These are phyloP conservation scores for Bujurquina vittata DNA, from an alignment of 2,113 vertebrate species.

Conservation along the genomic window DNA sequence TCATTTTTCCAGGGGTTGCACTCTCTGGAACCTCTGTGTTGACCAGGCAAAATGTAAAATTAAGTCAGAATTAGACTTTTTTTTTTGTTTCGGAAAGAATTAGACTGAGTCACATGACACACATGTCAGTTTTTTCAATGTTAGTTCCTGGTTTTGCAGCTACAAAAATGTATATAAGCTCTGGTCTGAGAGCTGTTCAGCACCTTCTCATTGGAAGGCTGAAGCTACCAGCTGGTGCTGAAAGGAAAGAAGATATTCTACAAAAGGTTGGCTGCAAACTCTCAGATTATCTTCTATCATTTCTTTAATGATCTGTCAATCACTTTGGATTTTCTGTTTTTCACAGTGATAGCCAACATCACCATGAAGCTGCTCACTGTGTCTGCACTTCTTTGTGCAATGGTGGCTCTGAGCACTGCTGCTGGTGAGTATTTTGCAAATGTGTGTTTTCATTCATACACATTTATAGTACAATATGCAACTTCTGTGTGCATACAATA, in stretches of 20 bases:
- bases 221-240: not conserved
- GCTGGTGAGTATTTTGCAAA: too few species aligned
- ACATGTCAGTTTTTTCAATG: not conserved
- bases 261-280: not conserved
- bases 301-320: too few species aligned
- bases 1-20: not conserved
- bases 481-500: too few species aligned
- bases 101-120: not conserved
- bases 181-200: not conserved
- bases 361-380: not conserved
- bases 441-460: not conserved
- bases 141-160: not conserved
- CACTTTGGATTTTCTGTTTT: not conserved
- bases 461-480: too few species aligned
- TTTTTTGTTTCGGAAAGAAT: not conserved
- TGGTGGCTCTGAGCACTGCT: not conserved
- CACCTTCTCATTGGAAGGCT: not conserved
- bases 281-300: too few species aligned
- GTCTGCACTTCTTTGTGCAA: not conserved
- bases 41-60: not conserved
- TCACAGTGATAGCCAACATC: not conserved
- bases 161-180: too few species aligned
- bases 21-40: not conserved
- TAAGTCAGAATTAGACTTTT: not conserved
- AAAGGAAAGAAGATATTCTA: not conserved